These are phyloP conservation scores for Scaptomyza pallida DNA, from an alignment of 1,140 invertebrate genomes.

Conservation along the genomic window DNA sequence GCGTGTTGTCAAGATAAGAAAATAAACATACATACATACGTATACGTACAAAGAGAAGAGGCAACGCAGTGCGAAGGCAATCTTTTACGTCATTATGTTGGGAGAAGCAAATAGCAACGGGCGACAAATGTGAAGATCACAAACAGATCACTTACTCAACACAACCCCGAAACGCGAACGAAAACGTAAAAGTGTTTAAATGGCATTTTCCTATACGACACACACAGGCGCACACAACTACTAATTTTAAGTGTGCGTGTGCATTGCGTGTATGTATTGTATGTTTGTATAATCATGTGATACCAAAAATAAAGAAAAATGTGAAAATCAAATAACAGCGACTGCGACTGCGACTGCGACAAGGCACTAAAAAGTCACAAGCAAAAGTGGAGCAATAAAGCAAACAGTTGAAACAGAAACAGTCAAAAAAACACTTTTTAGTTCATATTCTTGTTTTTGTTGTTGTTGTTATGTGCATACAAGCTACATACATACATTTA, in stretches of 20 bases:
- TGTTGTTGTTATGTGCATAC: conserved; percentile 60
- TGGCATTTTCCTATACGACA: conserved; percentile 64
- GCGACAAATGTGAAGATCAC: conserved; percentile 74
- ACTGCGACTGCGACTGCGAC: conserved; percentile 54
- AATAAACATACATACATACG: neutral
- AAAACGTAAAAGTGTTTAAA: conserved; percentile 65
- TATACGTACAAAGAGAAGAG: no score
- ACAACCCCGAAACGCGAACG: conserved; percentile 59
- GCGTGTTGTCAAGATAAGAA: conserved; percentile 48
- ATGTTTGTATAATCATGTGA: conserved; percentile 79
- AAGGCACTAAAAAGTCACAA: conserved; percentile 78
- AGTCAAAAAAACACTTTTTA: conserved; percentile 33
- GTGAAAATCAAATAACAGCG: conserved; percentile 79
- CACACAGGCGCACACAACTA: conserved; percentile 15
- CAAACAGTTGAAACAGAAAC: conserved; percentile 60
- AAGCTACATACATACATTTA: neutral
- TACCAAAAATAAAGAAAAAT: conserved; percentile 82
- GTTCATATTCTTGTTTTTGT: conserved; percentile 26
- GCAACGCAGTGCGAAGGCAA: conserved; percentile 56
- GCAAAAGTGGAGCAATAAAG: conserved; percentile 81
- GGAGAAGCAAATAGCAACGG: conserved; percentile 40
- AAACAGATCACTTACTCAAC: conserved; percentile 70
- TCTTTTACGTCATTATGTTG: conserved; percentile 53
- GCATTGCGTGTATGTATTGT: conserved; percentile 14
- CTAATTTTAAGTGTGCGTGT: conserved; percentile 16